These are phyloP conservation scores for Edolisoma coerulescens DNA, from an alignment of 2,113 vertebrate genomes.

Conservation along the genomic window DNA sequence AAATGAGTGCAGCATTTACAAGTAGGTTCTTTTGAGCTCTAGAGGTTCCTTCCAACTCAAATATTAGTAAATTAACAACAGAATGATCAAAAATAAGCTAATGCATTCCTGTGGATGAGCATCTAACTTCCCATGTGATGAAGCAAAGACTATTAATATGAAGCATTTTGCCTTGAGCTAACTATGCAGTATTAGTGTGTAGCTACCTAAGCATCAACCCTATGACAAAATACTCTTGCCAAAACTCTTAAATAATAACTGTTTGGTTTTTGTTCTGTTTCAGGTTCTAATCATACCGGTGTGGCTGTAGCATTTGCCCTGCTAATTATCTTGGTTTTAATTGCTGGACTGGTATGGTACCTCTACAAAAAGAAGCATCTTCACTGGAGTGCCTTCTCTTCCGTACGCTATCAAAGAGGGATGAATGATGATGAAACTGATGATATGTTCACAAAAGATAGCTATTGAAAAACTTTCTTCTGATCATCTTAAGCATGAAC, in stretches of 20 bases:
- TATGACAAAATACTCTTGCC: background rate
- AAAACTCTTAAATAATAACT: background rate
- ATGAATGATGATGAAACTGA: slow-evolving; percentile 82
- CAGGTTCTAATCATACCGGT: slow-evolving; percentile 75
- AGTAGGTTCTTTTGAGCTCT: background rate
- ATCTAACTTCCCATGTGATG: background rate
- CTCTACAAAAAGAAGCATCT: slow-evolving; percentile 78
- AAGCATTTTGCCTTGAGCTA: background rate
- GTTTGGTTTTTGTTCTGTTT: background rate
- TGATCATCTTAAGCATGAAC: background rate
- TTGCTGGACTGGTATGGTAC: slow-evolving; percentile 64
- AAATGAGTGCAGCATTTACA: background rate
- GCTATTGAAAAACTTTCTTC: slow-evolving; percentile 20
- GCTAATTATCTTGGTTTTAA: slow-evolving; percentile 65
- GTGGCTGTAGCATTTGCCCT: slow-evolving; percentile 77
- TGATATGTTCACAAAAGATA: slow-evolving; percentile 71
- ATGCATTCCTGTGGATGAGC: background rate
- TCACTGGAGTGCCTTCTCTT: slow-evolving; percentile 70
- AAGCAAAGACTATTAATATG: background rate
- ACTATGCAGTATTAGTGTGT: background rate
- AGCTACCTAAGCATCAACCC: background rate
- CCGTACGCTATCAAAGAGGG: slow-evolving; percentile 86
- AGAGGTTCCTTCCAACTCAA: background rate
- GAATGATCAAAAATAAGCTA: background rate
- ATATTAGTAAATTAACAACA: background rate